Percentiles rank a stretch among this genome's conserved stretches.
Evolutionary conservation across 2,888 invertebrate genomes (phyloP).

Genomic region (Piscicola geometra): DNA sequence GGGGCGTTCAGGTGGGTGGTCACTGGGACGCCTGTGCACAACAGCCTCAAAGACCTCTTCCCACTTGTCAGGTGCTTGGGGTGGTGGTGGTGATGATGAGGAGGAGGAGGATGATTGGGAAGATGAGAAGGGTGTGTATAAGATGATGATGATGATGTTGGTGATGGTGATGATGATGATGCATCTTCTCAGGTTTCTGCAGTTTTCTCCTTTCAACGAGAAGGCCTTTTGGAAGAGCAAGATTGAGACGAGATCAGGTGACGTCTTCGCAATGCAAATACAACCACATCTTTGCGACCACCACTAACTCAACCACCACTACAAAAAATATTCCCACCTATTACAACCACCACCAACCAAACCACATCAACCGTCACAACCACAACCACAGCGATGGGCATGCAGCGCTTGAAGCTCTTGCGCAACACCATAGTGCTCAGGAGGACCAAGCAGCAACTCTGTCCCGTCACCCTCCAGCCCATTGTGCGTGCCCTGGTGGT

Average conservation of each 20-base stretch:
- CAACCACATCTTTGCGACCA: no score
- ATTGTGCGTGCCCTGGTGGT: conserved; percentile 57
- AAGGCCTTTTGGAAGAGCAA: conserved; percentile 83
- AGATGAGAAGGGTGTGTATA: no score
- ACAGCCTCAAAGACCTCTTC: conserved; percentile 71
- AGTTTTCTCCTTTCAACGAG: conserved; percentile 83
- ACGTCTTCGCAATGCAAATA: no score
- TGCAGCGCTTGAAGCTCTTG: conserved; percentile 72
- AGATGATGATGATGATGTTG: no score
- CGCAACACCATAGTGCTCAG: conserved; percentile 79
- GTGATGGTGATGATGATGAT: no score
- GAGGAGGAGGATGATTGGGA: no score
- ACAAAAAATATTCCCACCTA: not conserved
- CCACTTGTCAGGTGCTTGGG: conserved; percentile 56
- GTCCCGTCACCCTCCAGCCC: conserved; percentile 60
- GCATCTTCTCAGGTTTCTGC: conserved; percentile 65
- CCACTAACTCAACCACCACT: not conserved
- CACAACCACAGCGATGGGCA: conserved; percentile 57
- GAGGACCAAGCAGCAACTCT: conserved; percentile 77
- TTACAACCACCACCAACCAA: no score
- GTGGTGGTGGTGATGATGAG: no score
- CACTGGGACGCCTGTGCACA: conserved; percentile 92
- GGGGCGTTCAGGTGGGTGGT: conserved; percentile 65
- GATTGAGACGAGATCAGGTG: conserved; percentile 76
- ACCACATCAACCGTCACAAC: no score